Evolutionary conservation across 2,113 vertebrate genomes (phyloP).

Genomic region (Nothocercus julius): DNA sequence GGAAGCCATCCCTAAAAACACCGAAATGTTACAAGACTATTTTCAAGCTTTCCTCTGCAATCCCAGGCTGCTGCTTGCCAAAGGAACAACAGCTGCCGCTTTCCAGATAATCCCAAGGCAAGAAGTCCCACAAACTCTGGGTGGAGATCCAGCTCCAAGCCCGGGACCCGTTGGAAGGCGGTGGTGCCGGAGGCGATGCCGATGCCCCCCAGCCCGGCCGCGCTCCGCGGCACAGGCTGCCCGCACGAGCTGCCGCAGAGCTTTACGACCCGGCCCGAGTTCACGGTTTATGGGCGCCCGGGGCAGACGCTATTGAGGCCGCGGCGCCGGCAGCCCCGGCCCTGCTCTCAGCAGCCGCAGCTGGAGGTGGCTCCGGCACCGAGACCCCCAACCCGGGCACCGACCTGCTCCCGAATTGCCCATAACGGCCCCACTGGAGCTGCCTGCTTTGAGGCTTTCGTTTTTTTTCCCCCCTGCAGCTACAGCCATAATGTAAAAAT

Average conservation of each 20-base stretch:
- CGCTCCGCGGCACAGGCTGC: neutral
- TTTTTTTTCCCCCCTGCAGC: neutral
- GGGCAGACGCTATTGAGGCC: neutral
- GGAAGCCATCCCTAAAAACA: neutral
- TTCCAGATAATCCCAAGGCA: neutral
- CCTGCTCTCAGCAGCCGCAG: neutral
- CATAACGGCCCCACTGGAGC: too few species aligned
- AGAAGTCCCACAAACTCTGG: neutral
- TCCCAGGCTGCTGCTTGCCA: neutral
- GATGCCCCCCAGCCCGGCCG: too few species aligned
- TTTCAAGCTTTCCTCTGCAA: neutral
- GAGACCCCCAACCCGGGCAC: neutral
- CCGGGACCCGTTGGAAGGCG: neutral
- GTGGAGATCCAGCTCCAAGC: neutral
- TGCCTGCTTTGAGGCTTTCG: too few species aligned
- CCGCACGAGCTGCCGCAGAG: too few species aligned
- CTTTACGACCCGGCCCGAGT: neutral
- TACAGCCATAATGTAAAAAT: constrained; percentile 43
- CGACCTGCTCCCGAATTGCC: neutral
- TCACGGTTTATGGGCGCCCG: neutral
- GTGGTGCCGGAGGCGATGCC: too few species aligned
- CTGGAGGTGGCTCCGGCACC: neutral
- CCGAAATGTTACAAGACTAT: neutral
- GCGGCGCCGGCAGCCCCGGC: accelerated
- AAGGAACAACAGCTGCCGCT: neutral